Percentiles rank a stretch among this genome's conserved stretches.
These are phyloP conservation scores for Anguilla anguilla DNA, from an alignment of 2,797 vertebrate genomes.

Conservation along the genomic window DNA sequence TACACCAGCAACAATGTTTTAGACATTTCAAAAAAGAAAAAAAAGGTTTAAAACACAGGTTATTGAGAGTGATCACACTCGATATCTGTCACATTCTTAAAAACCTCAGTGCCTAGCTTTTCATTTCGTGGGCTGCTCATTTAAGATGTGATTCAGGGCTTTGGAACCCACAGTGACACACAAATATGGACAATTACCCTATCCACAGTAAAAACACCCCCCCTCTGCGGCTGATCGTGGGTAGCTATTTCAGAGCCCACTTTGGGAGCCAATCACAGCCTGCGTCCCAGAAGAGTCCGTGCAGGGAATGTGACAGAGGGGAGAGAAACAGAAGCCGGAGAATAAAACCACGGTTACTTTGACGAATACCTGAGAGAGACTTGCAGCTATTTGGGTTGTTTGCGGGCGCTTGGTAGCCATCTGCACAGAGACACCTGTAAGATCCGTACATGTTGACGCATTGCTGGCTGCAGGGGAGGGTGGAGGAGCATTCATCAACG, in stretches of 20 bases:
- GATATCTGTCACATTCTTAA: no score
- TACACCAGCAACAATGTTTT: no score
- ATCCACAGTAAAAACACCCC: neutral
- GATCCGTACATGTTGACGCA: conserved; percentile 97
- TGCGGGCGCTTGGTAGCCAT: conserved; percentile 88
- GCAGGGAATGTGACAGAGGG: neutral
- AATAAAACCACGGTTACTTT: neutral
- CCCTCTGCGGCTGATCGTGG: neutral
- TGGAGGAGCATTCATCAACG: conserved; percentile 90
- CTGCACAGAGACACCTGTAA: conserved; percentile 90
- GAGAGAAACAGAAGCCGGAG: neutral
- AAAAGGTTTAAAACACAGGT: neutral
- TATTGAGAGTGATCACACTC: neutral
- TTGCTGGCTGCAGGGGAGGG: conserved; percentile 94
- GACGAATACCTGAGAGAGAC: conserved; percentile 84
- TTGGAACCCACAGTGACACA: neutral
- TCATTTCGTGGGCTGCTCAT: neutral
- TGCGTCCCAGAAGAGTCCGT: conserved; percentile 5
- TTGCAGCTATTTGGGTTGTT: conserved; percentile 89
- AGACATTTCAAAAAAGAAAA: neutral
- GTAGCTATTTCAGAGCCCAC: neutral
- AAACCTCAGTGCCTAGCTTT: neutral
- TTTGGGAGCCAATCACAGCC: conserved; percentile 6
- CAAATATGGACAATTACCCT: neutral
- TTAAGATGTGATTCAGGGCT: neutral